phyloP scores from a whole-genome alignment of 37 sponge, comb jelly and placozoan species.

The Haliclona indistincta region DNA sequence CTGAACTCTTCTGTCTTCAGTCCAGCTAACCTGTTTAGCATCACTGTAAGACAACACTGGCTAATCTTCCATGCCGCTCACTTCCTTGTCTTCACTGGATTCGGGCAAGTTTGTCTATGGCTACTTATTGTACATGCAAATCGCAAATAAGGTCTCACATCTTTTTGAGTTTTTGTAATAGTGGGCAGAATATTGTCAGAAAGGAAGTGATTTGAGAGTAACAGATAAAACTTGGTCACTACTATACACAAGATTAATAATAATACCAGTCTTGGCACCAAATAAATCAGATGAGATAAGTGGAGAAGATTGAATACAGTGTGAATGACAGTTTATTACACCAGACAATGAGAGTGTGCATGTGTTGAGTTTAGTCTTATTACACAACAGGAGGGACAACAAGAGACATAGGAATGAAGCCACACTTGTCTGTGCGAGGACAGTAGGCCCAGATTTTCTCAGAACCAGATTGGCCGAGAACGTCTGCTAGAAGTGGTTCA shows the following conservation, averaged over 20 bases:
- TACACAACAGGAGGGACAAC: slow-evolving; percentile 73
- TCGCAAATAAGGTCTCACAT: neutral
- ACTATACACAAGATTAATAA: too few relatives aligned
- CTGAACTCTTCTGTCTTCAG: too few relatives aligned
- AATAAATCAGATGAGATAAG: too few relatives aligned
- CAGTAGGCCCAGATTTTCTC: slow-evolving; percentile 82
- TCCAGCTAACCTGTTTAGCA: too few relatives aligned
- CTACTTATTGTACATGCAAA: neutral
- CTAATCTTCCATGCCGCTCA: too few relatives aligned
- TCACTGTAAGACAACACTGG: too few relatives aligned
- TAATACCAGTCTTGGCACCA: too few relatives aligned
- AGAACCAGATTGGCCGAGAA: slow-evolving; percentile 59
- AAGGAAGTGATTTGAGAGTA: too few relatives aligned
- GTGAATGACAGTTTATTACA: neutral
- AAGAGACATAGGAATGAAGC: slow-evolving; percentile 67
- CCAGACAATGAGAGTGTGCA: neutral
- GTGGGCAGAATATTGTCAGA: too few relatives aligned
- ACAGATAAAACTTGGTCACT: too few relatives aligned
- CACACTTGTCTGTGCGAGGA: slow-evolving; percentile 54
- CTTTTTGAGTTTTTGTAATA: neutral
- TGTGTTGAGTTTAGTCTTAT: neutral
- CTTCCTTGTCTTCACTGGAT: too few relatives aligned
- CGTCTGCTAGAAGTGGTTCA: slow-evolving; percentile 70
- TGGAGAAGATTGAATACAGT: neutral
- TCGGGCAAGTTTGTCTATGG: too few relatives aligned